Conservation (phyloP, 1,140 invertebrate species). For the Ceratina calcarata region DNA sequence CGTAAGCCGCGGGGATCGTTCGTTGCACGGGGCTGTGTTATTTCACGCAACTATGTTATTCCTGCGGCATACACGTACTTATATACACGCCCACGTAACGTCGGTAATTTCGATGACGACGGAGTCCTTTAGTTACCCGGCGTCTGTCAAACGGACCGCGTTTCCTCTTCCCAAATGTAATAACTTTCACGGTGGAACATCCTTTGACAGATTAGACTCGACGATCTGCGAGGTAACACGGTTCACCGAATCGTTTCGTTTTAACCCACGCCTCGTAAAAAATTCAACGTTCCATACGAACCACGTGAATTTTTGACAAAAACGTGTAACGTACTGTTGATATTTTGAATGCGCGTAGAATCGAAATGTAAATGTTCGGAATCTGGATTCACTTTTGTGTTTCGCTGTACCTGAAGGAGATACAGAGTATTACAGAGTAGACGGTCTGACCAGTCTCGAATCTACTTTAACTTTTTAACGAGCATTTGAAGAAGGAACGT, state of each 20-base stretch:
- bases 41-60: constrained; percentile 32
- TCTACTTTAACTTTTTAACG: constrained; percentile 75
- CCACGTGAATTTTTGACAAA: no score
- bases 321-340: no score
- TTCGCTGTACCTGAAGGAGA: no score
- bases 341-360: no score
- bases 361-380: no score
- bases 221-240: no score
- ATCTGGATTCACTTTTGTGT: no score
- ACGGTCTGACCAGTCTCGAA: constrained; percentile 55
- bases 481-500: constrained; percentile 70
- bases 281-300: no score
- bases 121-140: background rate
- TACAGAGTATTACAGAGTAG: no score
- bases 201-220: no score
- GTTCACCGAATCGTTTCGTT: no score
- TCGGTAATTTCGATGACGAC: constrained; percentile 24
- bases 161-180: background rate
- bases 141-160: background rate
- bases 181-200: background rate
- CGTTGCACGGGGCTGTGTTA: constrained; percentile 22
- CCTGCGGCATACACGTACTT: background rate
- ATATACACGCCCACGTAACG: background rate
- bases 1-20: constrained; percentile 17
- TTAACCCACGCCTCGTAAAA: no score